Evolutionary conservation across 2,888 invertebrate species (phyloP).

Genomic region (Protophormia terraenovae): DNA sequence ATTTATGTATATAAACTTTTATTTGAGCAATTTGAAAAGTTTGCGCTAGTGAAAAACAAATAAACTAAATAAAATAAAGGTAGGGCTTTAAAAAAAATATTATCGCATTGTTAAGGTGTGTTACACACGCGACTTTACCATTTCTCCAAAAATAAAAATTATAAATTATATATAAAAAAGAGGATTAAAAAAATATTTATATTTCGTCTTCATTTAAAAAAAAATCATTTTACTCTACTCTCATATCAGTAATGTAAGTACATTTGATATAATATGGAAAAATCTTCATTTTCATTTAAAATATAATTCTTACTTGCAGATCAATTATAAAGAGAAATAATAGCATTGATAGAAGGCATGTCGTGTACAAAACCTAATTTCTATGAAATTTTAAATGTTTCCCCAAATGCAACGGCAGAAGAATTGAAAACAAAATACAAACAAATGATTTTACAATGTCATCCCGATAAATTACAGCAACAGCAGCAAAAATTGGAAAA

Average conservation of each 20-base stretch:
- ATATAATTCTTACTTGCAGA: conserved; percentile 50
- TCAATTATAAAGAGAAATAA: not conserved
- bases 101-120: conserved; percentile 44
- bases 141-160: conserved; percentile 16
- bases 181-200: conserved; percentile 9
- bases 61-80: conserved; percentile 11
- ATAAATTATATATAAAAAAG: not conserved
- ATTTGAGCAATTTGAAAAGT: not conserved
- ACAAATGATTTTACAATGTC: conserved; percentile 79
- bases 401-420: conserved; percentile 74
- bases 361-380: conserved; percentile 69
- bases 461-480: conserved; percentile 79
- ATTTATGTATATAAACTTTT: not conserved
- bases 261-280: conserved; percentile 18
- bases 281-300: not conserved
- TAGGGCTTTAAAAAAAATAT: conserved; percentile 35
- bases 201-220: conserved; percentile 44
- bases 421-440: conserved; percentile 80
- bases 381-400: conserved; percentile 77
- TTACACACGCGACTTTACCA: conserved; percentile 39
- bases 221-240: conserved; percentile 29
- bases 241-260: conserved; percentile 62
- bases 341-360: conserved; percentile 1
- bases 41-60: not conserved
- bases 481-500: conserved; percentile 60